Percentiles rank a stretch among this genome's conserved stretches.
Evolutionary conservation across 2,113 vertebrate genomes (phyloP).

Genomic region (Agelaius phoeniceus): DNA sequence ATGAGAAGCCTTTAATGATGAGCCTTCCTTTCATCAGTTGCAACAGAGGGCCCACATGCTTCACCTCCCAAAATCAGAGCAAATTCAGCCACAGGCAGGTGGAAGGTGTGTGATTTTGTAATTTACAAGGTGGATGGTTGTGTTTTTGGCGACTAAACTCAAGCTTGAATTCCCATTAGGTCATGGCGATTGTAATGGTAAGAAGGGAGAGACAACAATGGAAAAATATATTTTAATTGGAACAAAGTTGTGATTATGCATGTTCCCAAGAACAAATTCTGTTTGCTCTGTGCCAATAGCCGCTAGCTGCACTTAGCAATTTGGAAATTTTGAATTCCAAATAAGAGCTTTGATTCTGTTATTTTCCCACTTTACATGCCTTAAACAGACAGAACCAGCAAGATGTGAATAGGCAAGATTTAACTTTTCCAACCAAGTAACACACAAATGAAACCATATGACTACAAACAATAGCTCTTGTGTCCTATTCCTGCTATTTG

Average conservation of each 20-base stretch:
- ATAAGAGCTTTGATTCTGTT: not conserved
- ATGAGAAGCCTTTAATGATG: not conserved
- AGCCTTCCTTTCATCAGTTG: not conserved
- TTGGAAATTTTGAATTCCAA: slow-evolving; percentile 1
- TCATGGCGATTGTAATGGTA: not conserved
- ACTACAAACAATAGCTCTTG: slow-evolving; percentile 28
- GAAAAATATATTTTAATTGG: slow-evolving; percentile 1
- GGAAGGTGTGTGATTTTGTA: not conserved
- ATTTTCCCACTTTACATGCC: not conserved
- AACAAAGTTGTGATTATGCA: not conserved
- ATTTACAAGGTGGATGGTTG: not conserved
- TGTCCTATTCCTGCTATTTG: slow-evolving; percentile 21
- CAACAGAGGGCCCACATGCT: not conserved
- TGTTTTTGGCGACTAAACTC: not conserved
- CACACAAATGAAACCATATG: slow-evolving; percentile 40
- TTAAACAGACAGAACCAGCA: not conserved
- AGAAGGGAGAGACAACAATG: not conserved
- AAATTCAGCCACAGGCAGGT: not conserved
- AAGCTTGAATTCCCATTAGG: not conserved
- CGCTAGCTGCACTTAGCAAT: not conserved
- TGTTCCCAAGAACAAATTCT: not conserved
- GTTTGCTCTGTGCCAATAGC: not conserved
- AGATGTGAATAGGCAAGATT: not conserved
- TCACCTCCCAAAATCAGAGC: not conserved
- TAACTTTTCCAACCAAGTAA: not conserved